Percentiles rank a stretch among this genome's conserved stretches.
Evolutionary conservation across 2,888 invertebrate genomes (phyloP).

Genomic region (Drosophila longiperda): DNA sequence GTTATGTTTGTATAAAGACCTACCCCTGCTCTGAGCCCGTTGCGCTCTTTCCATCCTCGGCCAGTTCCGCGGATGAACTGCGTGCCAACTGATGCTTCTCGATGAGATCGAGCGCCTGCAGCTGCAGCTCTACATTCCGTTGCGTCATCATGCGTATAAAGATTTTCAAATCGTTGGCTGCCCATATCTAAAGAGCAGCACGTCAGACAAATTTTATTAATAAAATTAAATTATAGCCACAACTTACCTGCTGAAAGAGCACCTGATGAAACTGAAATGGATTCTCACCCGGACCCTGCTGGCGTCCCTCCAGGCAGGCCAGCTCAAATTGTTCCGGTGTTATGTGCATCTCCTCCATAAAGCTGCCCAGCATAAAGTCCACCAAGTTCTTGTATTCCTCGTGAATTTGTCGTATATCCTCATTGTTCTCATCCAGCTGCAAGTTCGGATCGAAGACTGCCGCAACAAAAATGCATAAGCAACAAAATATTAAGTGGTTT

Average conservation of each 20-base stretch:
- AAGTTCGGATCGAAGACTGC: constrained; percentile 93
- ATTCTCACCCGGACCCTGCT: constrained; percentile 83
- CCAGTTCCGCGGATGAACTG: constrained; percentile 45
- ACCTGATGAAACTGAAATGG: constrained; percentile 88
- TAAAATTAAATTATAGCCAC: accelerated
- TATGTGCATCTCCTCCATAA: constrained; percentile 96
- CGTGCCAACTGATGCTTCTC: constrained; percentile 90
- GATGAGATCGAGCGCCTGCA: constrained; percentile 94
- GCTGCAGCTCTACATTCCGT: constrained; percentile 95
- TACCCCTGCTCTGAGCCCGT: constrained; percentile 59
- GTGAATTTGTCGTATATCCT: constrained; percentile 91
- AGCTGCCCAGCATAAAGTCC: constrained; percentile 95
- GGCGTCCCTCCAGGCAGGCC: constrained; percentile 88
- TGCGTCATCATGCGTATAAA: constrained; percentile 97
- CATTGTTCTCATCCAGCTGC: constrained; percentile 88
- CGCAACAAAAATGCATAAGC: neutral
- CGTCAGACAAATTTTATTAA: neutral
- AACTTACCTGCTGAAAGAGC: constrained; percentile 86
- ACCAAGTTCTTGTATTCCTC: constrained; percentile 95
- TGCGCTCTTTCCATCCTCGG: constrained; percentile 49
- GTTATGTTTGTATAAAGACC: neutral
- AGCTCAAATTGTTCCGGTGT: constrained; percentile 94
- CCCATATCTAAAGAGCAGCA: constrained; percentile 88
- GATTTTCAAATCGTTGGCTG: constrained; percentile 95
- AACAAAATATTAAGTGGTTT: constrained; percentile 9